Conservation (phyloP, 2,113 vertebrate species). For the Astur gentilis region DNA sequence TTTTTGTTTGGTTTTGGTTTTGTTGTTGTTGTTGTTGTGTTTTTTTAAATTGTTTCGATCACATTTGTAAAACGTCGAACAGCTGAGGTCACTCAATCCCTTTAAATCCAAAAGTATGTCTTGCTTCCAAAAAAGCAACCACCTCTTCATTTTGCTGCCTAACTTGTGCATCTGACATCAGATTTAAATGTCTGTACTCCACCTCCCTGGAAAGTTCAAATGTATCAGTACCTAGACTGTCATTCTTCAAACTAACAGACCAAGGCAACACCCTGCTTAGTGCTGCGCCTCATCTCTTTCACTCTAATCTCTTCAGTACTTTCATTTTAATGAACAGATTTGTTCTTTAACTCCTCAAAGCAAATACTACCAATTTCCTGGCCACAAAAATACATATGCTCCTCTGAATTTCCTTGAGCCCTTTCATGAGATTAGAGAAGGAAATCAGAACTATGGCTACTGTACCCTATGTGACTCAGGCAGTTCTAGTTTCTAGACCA, state of each 20-base stretch:
- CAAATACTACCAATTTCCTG: not conserved
- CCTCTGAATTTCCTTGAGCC: not conserved
- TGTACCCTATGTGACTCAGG: not conserved
- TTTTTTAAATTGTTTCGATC: not conserved
- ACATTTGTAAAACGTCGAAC: not conserved
- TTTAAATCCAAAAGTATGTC: not conserved
- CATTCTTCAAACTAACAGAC: not conserved
- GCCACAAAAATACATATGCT: not conserved
- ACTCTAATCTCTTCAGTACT: not conserved
- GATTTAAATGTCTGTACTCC: not conserved
- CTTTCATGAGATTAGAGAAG: not conserved
- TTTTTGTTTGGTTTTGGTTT: not conserved
- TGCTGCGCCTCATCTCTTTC: not conserved
- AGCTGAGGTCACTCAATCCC: not conserved
- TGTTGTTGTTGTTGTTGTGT: not conserved
- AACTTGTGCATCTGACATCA: not conserved
- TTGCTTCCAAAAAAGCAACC: not conserved
- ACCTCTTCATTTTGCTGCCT: not conserved
- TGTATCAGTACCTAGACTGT: not conserved
- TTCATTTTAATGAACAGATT: not conserved
- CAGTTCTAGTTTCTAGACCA: not conserved
- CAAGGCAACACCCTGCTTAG: not conserved
- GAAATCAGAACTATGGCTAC: not conserved
- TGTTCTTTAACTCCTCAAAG: not conserved
- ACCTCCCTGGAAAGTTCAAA: not conserved